Conservation (phyloP, 2,113 vertebrate genomes). For the Clarias magur region DNA sequence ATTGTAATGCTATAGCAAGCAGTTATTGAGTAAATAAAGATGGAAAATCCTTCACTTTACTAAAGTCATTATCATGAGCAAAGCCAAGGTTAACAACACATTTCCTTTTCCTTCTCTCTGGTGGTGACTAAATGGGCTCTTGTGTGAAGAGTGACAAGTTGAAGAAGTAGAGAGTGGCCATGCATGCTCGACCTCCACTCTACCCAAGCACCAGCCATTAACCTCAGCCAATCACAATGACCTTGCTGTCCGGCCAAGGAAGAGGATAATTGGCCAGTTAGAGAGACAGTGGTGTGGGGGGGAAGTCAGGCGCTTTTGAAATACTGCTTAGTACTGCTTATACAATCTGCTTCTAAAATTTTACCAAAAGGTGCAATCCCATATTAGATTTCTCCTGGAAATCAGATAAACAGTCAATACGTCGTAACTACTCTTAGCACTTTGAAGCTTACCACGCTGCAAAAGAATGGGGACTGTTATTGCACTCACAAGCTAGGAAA, state of each 20-base stretch:
- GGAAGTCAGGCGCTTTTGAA: constrained; percentile 45
- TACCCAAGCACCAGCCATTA: constrained; percentile 73
- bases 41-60: constrained; percentile 37
- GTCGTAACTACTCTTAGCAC: not conserved
- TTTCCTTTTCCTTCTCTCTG: constrained; percentile 48
- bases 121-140: constrained; percentile 65
- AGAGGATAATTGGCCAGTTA: constrained; percentile 74
- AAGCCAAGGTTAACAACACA: constrained; percentile 66
- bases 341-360: constrained; percentile 26
- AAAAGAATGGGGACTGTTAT: not conserved
- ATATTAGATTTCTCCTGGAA: not conserved
- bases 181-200: constrained; percentile 72
- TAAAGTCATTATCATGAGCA: constrained; percentile 29
- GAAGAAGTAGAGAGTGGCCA: constrained; percentile 69
- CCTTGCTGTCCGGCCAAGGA: constrained; percentile 69
- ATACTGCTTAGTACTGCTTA: constrained; percentile 31
- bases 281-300: constrained; percentile 31
- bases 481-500: not conserved
- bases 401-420: not conserved
- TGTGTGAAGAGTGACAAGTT: constrained; percentile 72
- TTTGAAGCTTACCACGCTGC: not conserved
- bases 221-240: constrained; percentile 76
- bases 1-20: not conserved
- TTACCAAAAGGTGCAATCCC: not conserved
- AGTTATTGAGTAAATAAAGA: constrained; percentile 43